These are phyloP conservation scores for Mycteria americana DNA, from an alignment of 2,797 vertebrate genomes.

Conservation along the genomic window DNA sequence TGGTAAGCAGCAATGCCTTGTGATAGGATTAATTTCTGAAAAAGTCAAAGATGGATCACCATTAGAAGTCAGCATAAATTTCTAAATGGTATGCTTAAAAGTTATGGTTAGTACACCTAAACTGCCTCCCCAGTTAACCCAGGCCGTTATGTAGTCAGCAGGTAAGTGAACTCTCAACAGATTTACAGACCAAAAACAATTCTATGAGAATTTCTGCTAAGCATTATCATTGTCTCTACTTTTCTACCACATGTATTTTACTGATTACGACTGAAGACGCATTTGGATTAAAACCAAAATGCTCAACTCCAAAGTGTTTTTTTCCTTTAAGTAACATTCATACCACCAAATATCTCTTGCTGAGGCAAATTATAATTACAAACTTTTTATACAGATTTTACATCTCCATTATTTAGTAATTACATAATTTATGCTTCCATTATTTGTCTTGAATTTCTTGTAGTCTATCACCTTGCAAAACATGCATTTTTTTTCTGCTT, in stretches of 20 bases:
- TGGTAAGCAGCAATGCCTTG: background rate
- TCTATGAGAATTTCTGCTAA: background rate
- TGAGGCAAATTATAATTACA: background rate
- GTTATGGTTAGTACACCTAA: background rate
- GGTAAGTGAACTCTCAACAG: background rate
- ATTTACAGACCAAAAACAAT: background rate
- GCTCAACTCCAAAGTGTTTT: background rate
- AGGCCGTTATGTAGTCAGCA: accelerated
- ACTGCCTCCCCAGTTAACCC: background rate
- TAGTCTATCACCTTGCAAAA: background rate
- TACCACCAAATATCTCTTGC: background rate
- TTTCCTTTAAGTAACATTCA: background rate
- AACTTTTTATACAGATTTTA: background rate
- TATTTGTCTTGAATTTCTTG: background rate
- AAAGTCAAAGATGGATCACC: background rate
- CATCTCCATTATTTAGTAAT: background rate
- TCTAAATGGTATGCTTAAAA: background rate
- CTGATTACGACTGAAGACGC: background rate
- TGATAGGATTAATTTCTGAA: background rate
- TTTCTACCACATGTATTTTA: background rate
- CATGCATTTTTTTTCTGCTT: accelerated
- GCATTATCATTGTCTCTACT: background rate
- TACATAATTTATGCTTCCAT: background rate
- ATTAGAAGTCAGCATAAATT: background rate
- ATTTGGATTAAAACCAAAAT: background rate